These are phyloP conservation scores for Sebastes trivittatus DNA, from an alignment of 2,797 vertebrate species.

Conservation along the genomic window DNA sequence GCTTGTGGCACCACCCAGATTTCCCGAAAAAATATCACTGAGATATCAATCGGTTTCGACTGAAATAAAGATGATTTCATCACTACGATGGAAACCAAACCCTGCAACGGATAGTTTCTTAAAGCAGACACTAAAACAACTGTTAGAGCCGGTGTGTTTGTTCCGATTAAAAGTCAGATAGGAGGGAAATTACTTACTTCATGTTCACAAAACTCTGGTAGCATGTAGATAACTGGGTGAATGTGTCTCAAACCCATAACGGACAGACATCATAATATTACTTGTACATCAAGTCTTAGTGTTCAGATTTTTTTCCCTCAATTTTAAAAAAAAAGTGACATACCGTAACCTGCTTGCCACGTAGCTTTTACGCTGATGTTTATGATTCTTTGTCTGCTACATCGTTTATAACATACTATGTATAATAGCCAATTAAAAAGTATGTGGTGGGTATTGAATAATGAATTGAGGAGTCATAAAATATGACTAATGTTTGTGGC, in stretches of 20 bases:
- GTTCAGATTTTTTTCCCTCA: slow-evolving; percentile 16
- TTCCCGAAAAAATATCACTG: neutral
- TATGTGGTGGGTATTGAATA: neutral
- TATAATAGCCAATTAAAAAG: slow-evolving; percentile 14
- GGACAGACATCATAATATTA: neutral
- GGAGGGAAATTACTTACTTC: slow-evolving; percentile 28
- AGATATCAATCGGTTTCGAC: neutral
- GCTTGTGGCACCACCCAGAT: neutral
- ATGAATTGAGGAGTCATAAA: slow-evolving; percentile 1
- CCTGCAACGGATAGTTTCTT: neutral
- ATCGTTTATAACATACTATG: slow-evolving; percentile 15
- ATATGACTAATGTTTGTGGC: slow-evolving; percentile 20
- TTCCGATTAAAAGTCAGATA: slow-evolving; percentile 3
- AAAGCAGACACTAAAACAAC: slow-evolving; percentile 22
- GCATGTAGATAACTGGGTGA: slow-evolving; percentile 5
- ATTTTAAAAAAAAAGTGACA: neutral
- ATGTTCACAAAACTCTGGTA: slow-evolving; percentile 27
- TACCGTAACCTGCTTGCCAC: neutral
- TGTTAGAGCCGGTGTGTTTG: slow-evolving; percentile 1
- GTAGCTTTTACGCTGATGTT: slow-evolving; percentile 35
- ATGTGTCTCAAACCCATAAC: neutral
- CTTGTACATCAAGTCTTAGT: slow-evolving; percentile 40
- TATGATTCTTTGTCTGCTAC: slow-evolving; percentile 27
- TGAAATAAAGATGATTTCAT: slow-evolving; percentile 12
- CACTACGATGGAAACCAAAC: neutral